Base-by-base conservation (phyloP, 2,888 invertebrate genomes). In the Leptinotarsa haldemani region DNA sequence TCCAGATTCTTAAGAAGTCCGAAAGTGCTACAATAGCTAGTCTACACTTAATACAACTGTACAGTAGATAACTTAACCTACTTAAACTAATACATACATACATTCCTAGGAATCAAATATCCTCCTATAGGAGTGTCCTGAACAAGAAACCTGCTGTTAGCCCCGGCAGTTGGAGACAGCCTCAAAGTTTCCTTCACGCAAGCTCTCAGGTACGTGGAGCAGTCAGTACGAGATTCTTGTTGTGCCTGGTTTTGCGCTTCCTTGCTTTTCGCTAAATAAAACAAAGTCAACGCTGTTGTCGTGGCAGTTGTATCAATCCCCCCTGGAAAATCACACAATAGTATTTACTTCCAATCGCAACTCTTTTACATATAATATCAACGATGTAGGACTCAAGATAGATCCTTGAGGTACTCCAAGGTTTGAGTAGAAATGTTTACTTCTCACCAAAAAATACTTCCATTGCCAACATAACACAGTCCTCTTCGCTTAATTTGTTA, bases 121-220 rank as follows among this genome's bases (percentile, higher is more conserved):
- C 91, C 93, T n/a, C 90, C 87, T 0, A 94, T 82, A 15, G 90
- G 88, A 5, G 91, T 88, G 74, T 93, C 91, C 52, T 89, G 88
- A 0, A 85, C 84, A 65, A 90, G 87, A 70, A 85, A 85, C 73
- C 93, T 88, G 13, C 90, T 80, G 76, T 90, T 91, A 0, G 90
- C 93, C 16, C 90, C 84, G 0, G 90, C 89, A 1, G 92, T 89
- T 0, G 93, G 92, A 81, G 90, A 88, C n/a, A 92, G 77, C 80
- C 94, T 89, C 73, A 93, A 84, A 0, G 92, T 89, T 85, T 95
- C 94, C 83, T 94, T 94, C 53, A 94, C 89, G 79, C 93, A 93
- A 0, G 94, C 94, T 75, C 90, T 91, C 22, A 95, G 83, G 81
- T 93, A 94, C 0, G 90, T 89, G 76, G 90, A 87, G 68, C 89